Base-by-base conservation (phyloP, 2,113 vertebrate genomes). In the Porphyrio hochstetteri region DNA sequence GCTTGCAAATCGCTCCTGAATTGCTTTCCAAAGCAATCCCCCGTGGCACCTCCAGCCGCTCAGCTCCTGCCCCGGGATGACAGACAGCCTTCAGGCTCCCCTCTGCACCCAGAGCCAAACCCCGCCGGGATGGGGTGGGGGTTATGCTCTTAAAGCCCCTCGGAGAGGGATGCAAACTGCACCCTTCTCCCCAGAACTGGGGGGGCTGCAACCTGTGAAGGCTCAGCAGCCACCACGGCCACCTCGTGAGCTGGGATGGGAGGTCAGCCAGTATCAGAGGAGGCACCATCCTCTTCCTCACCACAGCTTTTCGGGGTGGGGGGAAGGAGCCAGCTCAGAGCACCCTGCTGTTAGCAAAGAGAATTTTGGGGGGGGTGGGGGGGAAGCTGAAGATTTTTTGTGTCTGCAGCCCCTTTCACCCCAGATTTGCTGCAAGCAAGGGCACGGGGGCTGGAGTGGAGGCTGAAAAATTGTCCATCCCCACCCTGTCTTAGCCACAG, bases 101-200 rank as follows among this genome's bases (percentile, higher is more conserved):
- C 46, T 44, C 64, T 33, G 84, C 46, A 12, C 46, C 61, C 76
- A 29, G 42, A 52, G 63, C 63, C 75, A 86, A 56, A 36, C 17
- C 44, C 24, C 40, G 18, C 42, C 1, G 0, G 46, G n/a, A 24
- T 1, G 0, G 6, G 36, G 44, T 17, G 9, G 44, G 44, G 44
- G 4, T 46, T 46, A 15, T 46, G 44, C 7, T 38, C 20, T 65
- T 65, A 24, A 65, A 69, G 29, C 17, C 40, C 33, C 28, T 23
- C 2, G 0, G 0, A 2, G 18, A 21, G 8, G 55, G 82, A 40
- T 78, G 48, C 11, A 3, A 46, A n/a, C 18, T 13, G 33, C 42
- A 38, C 17, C 16, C 27, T 68, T 75, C n/a, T 36, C 10, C 42
- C n/a, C 19, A 1, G 0, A 0, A 20, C 0, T 46, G 7, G 44